Evolutionary conservation across 2,888 invertebrate genomes (phyloP), one percentile per base, ranked within the genome.

Genomic region (Sphaerophoria taeniata): DNA sequence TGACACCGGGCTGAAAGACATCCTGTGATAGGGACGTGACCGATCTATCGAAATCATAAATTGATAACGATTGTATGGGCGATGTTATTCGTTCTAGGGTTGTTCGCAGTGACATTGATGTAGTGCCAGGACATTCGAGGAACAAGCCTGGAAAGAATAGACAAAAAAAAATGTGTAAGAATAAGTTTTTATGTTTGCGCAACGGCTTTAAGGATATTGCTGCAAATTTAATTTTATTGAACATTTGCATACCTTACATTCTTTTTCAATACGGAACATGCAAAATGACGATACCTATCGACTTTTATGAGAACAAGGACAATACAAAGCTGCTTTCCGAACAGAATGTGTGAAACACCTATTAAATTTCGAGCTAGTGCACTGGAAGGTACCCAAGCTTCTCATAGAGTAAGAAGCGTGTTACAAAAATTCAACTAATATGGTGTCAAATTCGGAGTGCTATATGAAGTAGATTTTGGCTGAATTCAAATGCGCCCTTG

Each of bases 111-210:
- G 96, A 95, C 87, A 94, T 93, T 56, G 96, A 94, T 71, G 96
- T 96, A 56, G 96, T 96, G 69, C 96, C 96, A 53, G 97, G 96
- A 91, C 97, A 98, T 92, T 98, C 97, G 90, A 98, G 94, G 93
- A 96, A 97, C 87, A 98, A 94, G 81, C 97, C 94, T 94, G 93
- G 87, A 92, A 81, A 87, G 88, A 88, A 88, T 58, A 72, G 58
- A 9, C 33, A 53, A 11, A 53, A 34, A 43, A n/a, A 65, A 43
- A 53, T 4, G 14, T 4, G 43, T 11, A 6, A 12, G 34, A 45
- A 4, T 1, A 63, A 43, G 12, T 58, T 43, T 43, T 7, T 33
- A 5, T 24, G 24, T 24, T 24, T 24, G 24, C 24, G 24, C 24
- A 24, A 24, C 1, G 24, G 24, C 24, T 24, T 24, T 24, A 47